A percentile compares a stretch with the other conserved stretches of the same genome.
phyloP scores from a whole-genome alignment of 2,113 vertebrate genomes.

The Odontesthes bonariensis region DNA sequence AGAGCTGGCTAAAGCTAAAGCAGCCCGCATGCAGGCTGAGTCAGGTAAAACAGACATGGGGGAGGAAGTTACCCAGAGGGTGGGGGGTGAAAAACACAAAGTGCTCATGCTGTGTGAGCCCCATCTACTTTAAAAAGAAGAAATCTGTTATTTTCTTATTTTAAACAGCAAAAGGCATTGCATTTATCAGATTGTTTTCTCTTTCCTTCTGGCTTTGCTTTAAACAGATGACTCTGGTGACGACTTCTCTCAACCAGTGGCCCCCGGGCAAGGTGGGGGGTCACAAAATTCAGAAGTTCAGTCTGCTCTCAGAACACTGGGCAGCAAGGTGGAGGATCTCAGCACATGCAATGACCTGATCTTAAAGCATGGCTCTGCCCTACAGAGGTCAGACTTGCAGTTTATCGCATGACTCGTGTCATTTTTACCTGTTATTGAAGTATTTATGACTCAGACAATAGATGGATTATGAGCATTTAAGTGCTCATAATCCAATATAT shows the following conservation, averaged over 20 bases:
- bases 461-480: too few species aligned
- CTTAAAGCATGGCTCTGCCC: conserved; percentile 94
- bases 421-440: too few species aligned
- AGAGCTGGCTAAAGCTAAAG: conserved; percentile 95
- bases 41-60: conserved; percentile 83
- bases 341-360: conserved; percentile 98
- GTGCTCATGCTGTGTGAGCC: not conserved
- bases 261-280: conserved; percentile 66
- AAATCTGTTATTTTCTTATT: not conserved
- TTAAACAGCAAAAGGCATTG: not conserved
- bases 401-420: not conserved
- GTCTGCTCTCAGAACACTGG: conserved; percentile 89
- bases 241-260: conserved; percentile 80
- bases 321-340: conserved; percentile 96
- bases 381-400: conserved; percentile 85
- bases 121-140: not conserved
- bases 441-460: too few species aligned
- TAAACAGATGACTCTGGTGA: conserved; percentile 92
- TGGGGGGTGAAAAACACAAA: not conserved
- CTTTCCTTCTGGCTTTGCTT: not conserved
- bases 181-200: not conserved
- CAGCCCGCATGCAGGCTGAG: conserved; percentile 94
- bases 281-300: conserved; percentile 93
- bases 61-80: not conserved
- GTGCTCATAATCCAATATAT: not conserved